Evolutionary conservation across 2,113 vertebrate species (phyloP), one percentile per base, ranked within the genome.

Genomic region (Mesembrinibis cayennensis): DNA sequence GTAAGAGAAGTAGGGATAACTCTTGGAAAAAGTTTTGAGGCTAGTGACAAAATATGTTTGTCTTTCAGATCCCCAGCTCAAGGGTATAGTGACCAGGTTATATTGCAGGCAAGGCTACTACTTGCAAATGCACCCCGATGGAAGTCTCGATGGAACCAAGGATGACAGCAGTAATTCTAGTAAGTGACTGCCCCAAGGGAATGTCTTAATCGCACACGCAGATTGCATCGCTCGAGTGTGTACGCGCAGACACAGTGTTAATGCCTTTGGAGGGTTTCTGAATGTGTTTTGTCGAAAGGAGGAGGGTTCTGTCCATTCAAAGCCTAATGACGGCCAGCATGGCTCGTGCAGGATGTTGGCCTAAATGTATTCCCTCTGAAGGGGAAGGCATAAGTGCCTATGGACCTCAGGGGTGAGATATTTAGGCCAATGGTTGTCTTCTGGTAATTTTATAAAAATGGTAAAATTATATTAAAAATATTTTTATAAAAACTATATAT

Each of bases 41-140:
- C 97, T 98, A 95, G 98, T 97, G 96, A 97, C 77, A 97, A 92
- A 97, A 96, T 98, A 83, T 98, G 94, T 98, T 98, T 98, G 97
- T 97, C 95, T 98, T 99, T 97, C 99, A 99, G 99, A 99, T 99
- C 99, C 99, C 99, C 99, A 99, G 99, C 99, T 99, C 99, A 99
- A 99, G 99, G 99, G 99, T 97, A 99, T 99, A 99, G 99, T 99
- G 99, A 99, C 99, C 99, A 99, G 99, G 99, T 99, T 99, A 99
- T 99, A 99, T 98, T 99, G 99, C 99, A 99, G 99, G 99, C 99
- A 99, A 99, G 99, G 99, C 98, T 99, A 99, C 99, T 99, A 99
- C 99, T 99, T 99, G 99, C 99, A 99, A 98, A 99, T 99, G 99
- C 99, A 99, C 98, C 99, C 99, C 89, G 99, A 99, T 99, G 99